Evolutionary conservation across 2,797 vertebrate genomes (phyloP), one percentile per base, ranked within the genome.

Genomic region (Nannoperca australis): DNA sequence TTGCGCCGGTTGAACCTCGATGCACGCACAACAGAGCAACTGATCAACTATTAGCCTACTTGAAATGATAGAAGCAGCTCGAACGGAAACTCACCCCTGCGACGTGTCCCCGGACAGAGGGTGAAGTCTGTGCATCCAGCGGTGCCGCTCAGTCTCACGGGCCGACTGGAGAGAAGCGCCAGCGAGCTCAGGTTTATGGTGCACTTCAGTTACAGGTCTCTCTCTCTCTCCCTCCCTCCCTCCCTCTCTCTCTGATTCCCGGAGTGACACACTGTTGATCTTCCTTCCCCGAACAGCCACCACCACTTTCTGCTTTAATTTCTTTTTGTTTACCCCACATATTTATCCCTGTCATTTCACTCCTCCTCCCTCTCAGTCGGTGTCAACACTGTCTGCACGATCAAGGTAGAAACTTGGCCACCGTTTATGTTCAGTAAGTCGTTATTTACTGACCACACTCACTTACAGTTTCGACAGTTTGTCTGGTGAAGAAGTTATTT

Each of bases 361-460:
- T 73, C 12, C 5, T 3, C 27, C 18, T 66, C 51, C 12, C 72
- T 38, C 40, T 73, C 20, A 32, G 27, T 53, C 5, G 1, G 36
- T 74, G 14, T 40, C 40, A 47, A 18, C 66, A 55, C 12, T 11
- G 2, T n/a, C 17, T 0, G 1, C 20, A 4, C 45, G 22, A 53
- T 17, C 27, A 51, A 14, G 24, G 17, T 14, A 42, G 15, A 32
- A 36, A 60, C 22, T n/a, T n/a, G 9, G 30, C 24, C n/a, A 67
- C n/a, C 40, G 68, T 7, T 54, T 67, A 91, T 86, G 81, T 83
- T 75, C 75, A 79, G 61, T 78, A 61, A 60, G 65, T 65, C 47
- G 91, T 90, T 90, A 88, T 91, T 79, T 75, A 84, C 80, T 73
- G 81, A 86, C 85, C 82, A 84, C 79, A 76, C 73, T 83, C 84